phyloP scores from a whole-genome alignment of 2,888 invertebrate genomes.

The Esperia sulphurella region DNA sequence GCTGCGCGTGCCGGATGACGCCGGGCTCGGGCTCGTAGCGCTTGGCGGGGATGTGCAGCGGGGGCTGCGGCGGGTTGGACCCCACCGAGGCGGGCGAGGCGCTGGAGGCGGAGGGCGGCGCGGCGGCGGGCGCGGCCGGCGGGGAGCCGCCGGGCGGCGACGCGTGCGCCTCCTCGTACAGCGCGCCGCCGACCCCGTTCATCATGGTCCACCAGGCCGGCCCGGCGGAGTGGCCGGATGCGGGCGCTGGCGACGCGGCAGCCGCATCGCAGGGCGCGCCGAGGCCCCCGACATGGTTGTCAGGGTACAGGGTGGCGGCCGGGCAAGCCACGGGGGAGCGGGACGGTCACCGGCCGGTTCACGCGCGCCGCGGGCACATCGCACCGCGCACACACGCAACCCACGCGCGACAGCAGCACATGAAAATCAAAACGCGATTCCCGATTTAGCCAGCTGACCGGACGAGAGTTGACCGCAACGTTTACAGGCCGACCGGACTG shows the following conservation, averaged over 20 bases:
- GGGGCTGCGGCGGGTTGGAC: slow-evolving; percentile 87
- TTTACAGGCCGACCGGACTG: slow-evolving; percentile 35
- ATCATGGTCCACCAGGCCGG: slow-evolving; percentile 92
- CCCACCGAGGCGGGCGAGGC: slow-evolving; percentile 80
- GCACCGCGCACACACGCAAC: slow-evolving; percentile 73
- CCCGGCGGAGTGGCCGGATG: slow-evolving; percentile 90
- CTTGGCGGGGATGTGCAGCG: slow-evolving; percentile 94
- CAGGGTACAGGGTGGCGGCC: slow-evolving; percentile 90
- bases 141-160: slow-evolving; percentile 80
- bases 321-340: slow-evolving; percentile 87
- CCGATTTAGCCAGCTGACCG: slow-evolving; percentile 72
- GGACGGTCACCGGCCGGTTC: slow-evolving; percentile 66
- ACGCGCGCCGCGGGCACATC: slow-evolving; percentile 77
- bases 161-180: slow-evolving; percentile 85
- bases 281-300: slow-evolving; percentile 84
- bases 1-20: slow-evolving; percentile 88
- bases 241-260: slow-evolving; percentile 87
- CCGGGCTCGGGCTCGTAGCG: slow-evolving; percentile 84
- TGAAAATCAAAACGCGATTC: slow-evolving; percentile 75
- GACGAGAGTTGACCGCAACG: slow-evolving; percentile 54
- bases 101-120: slow-evolving; percentile 79
- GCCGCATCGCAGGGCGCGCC: slow-evolving; percentile 84
- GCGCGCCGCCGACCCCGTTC: slow-evolving; percentile 88
- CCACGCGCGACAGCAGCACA: slow-evolving; percentile 70
- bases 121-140: slow-evolving; percentile 85